A percentile compares a stretch with the other conserved stretches of the same genome.
Evolutionary conservation across 2,797 vertebrate genomes (phyloP).

Genomic region (Gorsachius magnificus): DNA sequence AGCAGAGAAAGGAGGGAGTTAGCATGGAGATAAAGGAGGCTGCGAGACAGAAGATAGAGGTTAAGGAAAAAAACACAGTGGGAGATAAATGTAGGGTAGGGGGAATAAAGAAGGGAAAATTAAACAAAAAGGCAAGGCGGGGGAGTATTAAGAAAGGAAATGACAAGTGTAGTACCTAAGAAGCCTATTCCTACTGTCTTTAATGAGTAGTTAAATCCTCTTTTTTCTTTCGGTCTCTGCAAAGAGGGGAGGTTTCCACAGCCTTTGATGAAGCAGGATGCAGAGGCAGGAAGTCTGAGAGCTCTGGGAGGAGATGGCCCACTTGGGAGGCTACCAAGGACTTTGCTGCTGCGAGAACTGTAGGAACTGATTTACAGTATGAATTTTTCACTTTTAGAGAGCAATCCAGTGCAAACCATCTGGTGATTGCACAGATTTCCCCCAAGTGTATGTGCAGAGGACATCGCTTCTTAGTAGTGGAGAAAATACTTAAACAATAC

Average conservation of each 20-base stretch:
- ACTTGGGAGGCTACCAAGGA: background rate
- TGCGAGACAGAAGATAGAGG: background rate
- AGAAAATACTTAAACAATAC: background rate
- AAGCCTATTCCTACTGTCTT: background rate
- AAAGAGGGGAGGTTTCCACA: background rate
- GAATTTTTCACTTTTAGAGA: background rate
- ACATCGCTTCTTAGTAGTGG: background rate
- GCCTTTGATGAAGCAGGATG: background rate
- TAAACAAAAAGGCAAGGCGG: background rate
- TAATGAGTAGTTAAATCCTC: background rate
- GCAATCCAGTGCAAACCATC: rapidly evolving
- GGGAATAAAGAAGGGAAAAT: background rate
- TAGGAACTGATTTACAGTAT: background rate
- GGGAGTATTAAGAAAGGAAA: background rate
- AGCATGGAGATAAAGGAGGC: background rate
- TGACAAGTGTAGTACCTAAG: background rate
- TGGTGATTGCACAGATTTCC: background rate
- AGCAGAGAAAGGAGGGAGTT: background rate
- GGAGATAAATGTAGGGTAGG: background rate
- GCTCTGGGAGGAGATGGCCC: background rate
- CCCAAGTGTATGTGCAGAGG: background rate
- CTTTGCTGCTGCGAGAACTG: background rate
- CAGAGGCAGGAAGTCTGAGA: background rate
- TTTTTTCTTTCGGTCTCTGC: background rate
- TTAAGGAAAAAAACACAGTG: background rate